Evolutionary conservation across 2,888 invertebrate genomes (phyloP), one percentile per base, ranked within the genome.

Genomic region (Drosophila greeni): DNA sequence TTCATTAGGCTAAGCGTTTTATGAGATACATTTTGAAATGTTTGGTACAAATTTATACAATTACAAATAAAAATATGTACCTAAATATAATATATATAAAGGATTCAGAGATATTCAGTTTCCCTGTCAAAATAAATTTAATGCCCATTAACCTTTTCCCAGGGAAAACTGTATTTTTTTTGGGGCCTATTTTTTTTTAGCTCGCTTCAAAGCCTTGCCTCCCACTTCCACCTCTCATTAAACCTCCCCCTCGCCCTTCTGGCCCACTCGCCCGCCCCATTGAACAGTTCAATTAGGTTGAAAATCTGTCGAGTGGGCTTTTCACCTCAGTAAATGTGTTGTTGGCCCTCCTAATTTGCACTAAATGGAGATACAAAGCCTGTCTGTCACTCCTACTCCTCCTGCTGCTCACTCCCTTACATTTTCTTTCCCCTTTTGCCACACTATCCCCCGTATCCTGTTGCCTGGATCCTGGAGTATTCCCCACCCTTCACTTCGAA

Each of bases 291-390:
- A 59, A 59, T 59, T 59, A 59, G 59, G 40, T 47, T 45, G 62
- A 61, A 60, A 31, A 64, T 61, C 48, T 29, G 33, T 34, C 34
- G 39, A 14, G 4, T 14, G 62, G 42, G 29, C 42, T 59, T 61
- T 61, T 43, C 61, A 59, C 61, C 43, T 59, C 61, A 29, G 47
- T 39, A 47, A 39, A 39, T 62, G 31, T 49, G 31, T 49, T 61
- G 36, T 43, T 61, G 34, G 23, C 43, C 62, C 62, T 43, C 42
- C 40, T 66, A 61, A 42, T 61, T 61, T 42, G 29, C 66, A 51
- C 34, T 66, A 42, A 61, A 51, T 61, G 53, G 53, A 65, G 61
- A 39, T 36, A 40, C 66, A 66, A 66, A 52, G 53, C 66, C 66
- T 36, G 40, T 53, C 61, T 62, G 45, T 31, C 29, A 53, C 29